These are phyloP conservation scores for Sebastes kiyomatsui DNA, from an alignment of 2,797 vertebrate species.

Conservation along the genomic window DNA sequence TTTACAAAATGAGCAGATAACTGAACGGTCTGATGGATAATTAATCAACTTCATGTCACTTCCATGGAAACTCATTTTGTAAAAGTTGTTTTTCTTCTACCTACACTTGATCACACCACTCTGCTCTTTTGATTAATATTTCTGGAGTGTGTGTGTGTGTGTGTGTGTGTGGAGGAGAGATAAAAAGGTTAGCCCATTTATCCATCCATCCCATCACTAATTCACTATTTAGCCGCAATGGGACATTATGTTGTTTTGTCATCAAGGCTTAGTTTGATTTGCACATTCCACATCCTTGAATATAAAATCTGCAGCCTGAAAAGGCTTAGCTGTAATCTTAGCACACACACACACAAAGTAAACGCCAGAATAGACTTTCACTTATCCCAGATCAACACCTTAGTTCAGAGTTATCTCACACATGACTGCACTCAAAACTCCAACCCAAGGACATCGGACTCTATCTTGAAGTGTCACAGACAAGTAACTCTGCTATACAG, in stretches of 20 bases:
- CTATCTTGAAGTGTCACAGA: slow-evolving; percentile 30
- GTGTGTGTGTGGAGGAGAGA: neutral
- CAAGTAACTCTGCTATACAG: slow-evolving; percentile 36
- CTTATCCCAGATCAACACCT: slow-evolving; percentile 41
- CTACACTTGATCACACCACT: neutral
- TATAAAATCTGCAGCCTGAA: neutral
- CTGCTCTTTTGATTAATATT: slow-evolving; percentile 27
- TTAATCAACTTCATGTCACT: slow-evolving; percentile 44
- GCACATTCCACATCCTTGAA: slow-evolving; percentile 18
- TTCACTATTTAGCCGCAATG: neutral
- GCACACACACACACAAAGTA: neutral
- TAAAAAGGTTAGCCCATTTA: slow-evolving; percentile 25
- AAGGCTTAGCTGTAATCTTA: slow-evolving; percentile 10
- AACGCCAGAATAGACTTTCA: slow-evolving; percentile 21
- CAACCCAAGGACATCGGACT: slow-evolving; percentile 38
- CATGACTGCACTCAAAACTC: slow-evolving; percentile 42
- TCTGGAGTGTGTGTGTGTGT: neutral
- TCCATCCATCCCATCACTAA: slow-evolving; percentile 7
- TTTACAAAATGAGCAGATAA: slow-evolving; percentile 26
- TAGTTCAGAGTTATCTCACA: slow-evolving; percentile 51
- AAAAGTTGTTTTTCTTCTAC: neutral
- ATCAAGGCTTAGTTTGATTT: slow-evolving; percentile 16
- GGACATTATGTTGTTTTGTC: neutral
- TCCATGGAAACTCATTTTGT: slow-evolving; percentile 26
- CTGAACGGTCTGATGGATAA: slow-evolving; percentile 15